Conservation (phyloP, 2,113 vertebrate species). For the Cyanistes caeruleus region DNA sequence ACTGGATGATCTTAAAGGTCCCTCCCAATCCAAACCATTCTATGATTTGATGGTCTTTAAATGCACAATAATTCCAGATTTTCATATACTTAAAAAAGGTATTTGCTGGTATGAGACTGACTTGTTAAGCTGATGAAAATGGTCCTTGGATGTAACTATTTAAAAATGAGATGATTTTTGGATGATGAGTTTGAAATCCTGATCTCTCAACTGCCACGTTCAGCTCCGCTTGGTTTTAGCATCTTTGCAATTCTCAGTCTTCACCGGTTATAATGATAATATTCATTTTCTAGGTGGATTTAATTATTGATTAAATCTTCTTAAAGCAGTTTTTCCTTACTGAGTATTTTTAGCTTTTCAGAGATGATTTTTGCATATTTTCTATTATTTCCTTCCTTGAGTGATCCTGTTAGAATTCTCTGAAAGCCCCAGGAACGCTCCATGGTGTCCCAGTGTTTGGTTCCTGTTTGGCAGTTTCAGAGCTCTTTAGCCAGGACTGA, state of each 20-base stretch:
- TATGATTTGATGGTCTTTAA: background rate
- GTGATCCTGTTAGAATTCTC: background rate
- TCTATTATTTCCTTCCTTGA: background rate
- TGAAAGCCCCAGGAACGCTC: background rate
- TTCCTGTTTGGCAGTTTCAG: background rate
- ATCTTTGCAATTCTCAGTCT: background rate
- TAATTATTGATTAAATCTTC: background rate
- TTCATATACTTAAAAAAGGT: background rate
- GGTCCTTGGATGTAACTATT: background rate
- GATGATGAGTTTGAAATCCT: background rate
- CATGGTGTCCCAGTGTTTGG: background rate
- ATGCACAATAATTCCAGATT: background rate
- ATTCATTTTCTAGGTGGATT: background rate
- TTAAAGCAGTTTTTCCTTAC: background rate
- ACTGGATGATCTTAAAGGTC: background rate
- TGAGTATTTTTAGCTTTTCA: background rate
- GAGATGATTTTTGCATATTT: background rate
- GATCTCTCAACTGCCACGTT: background rate
- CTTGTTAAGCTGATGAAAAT: background rate
- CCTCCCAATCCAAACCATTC: background rate
- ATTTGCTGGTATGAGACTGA: background rate
- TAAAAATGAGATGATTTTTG: background rate
- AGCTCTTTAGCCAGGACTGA: background rate
- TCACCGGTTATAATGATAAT: accelerated
- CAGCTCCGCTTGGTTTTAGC: background rate